Evolutionary conservation across 2,888 invertebrate genomes (phyloP).

Genomic region (Napeogenes inachia): DNA sequence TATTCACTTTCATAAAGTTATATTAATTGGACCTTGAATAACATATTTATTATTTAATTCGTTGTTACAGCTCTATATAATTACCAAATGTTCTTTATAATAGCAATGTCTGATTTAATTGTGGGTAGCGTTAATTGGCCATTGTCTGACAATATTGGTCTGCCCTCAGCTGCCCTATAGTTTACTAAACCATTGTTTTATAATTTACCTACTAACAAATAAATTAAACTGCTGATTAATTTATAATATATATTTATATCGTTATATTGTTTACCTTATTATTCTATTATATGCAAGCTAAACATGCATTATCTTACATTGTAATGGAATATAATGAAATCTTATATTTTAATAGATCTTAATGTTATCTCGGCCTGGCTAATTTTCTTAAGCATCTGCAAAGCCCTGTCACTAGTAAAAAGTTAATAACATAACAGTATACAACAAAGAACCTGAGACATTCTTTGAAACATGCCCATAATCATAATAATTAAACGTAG

Average conservation of each 20-base stretch:
- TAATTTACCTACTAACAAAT: constrained; percentile 17
- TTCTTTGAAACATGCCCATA: constrained; percentile 60
- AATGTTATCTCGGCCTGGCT: not conserved
- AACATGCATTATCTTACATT: too few relatives aligned
- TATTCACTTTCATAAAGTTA: too few relatives aligned
- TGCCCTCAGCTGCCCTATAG: constrained; percentile 44
- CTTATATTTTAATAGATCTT: too few relatives aligned
- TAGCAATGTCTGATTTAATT: constrained; percentile 54
- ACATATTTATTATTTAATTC: not conserved
- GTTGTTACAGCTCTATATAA: constrained; percentile 37
- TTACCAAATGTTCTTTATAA: constrained; percentile 42
- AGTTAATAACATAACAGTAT: constrained; percentile 15
- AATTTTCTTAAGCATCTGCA: constrained; percentile 3
- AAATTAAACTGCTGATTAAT: constrained; percentile 21
- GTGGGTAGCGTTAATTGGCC: constrained; percentile 63
- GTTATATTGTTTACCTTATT: not conserved
- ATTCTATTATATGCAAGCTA: not conserved
- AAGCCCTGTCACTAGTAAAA: constrained; percentile 5
- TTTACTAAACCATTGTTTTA: constrained; percentile 34
- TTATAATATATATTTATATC: constrained; percentile 5
- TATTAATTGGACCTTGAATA: too few relatives aligned
- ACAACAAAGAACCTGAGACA: constrained; percentile 29
- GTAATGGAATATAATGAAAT: too few relatives aligned
- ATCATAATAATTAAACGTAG: constrained; percentile 70
- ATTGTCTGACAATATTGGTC: constrained; percentile 57